A percentile compares a stretch with the other conserved stretches of the same genome.
phyloP scores from a whole-genome alignment of 1,140 invertebrate species.

The Conus betulinus region DNA sequence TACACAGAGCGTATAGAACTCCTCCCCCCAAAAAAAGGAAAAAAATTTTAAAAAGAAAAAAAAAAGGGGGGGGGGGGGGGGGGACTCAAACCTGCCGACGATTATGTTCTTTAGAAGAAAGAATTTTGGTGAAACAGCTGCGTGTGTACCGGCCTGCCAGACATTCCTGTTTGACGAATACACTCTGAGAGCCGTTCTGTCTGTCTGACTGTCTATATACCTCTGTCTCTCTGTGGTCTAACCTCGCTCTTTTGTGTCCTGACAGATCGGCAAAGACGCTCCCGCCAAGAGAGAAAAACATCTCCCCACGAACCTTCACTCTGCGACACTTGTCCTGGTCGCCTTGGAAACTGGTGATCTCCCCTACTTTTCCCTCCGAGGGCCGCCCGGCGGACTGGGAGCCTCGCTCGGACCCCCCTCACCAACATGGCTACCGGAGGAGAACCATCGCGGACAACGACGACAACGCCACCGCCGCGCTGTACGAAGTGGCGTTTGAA shows the following conservation, averaged over 20 bases:
- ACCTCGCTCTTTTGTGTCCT: no score
- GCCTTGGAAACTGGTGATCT: constrained; percentile 11
- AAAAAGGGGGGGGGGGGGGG: no score
- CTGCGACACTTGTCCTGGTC: constrained; percentile 18
- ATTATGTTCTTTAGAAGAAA: no score
- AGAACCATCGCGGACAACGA: neutral
- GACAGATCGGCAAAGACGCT: neutral
- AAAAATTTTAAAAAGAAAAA: no score
- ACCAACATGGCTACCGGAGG: neutral
- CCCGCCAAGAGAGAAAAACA: neutral
- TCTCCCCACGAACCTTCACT: constrained; percentile 17
- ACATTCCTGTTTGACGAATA: no score
- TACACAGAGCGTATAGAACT: no score
- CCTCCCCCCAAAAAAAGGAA: no score
- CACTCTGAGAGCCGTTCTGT: no score
- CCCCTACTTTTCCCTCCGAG: neutral
- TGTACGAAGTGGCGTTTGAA: neutral
- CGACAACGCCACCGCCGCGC: neutral
- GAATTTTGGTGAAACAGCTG: no score
- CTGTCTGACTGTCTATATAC: neutral
- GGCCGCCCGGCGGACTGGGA: neutral
- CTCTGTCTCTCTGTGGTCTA: neutral
- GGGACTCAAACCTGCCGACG: no score
- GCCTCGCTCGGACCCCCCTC: neutral
- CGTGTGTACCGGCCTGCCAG: no score